Base-by-base conservation (phyloP, 2,797 vertebrate genomes). In the Helostoma temminkii region DNA sequence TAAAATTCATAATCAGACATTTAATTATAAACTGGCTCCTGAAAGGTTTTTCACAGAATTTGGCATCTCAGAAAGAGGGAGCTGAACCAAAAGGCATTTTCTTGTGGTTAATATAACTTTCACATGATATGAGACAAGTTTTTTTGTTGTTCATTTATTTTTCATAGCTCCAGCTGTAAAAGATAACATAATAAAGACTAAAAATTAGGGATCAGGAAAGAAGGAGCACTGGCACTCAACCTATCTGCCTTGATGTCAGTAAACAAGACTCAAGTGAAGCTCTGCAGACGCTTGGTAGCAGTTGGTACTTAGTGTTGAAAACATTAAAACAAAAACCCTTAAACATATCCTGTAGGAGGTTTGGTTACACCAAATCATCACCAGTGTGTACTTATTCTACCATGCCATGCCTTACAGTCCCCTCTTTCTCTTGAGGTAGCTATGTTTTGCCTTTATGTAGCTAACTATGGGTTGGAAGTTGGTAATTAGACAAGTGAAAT, bases 1-100 rank as follows among this genome's bases (percentile, higher is more conserved):
- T 61, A 21, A 47, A 12, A 50, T 54, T 58, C 19, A 72, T 36
- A 15, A 9, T 14, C n/a, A 45, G 0, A 14, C 19, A 56, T n/a
- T n/a, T n/a, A n/a, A n/a, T n/a, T n/a, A n/a, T n/a, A n/a, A n/a
- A n/a, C n/a, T 9, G 1, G 8, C 12, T 12, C 1, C 5, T 12
- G 18, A 7, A 10, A 1, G 3, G 9, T 16, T 45, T 14, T 15
- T 30, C 26, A 26, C 26, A 26, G 26, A 26, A 26, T 26, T 32
- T 11, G 14, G 18, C 19, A 21, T 3, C 2, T 25, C 6, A 14
- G 0, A 2, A 36, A 10, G 2, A 57, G 2, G 6, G 4, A 18
- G 22, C 15, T 2, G 2, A n/a, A 14, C 5, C 8, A 25, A 32
- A 28, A 1, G 3, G 9, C 9, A 21, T 15, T 45, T 11, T 39